Evolutionary conservation across 2,113 vertebrate genomes (phyloP), one percentile per base, ranked within the genome.

Genomic region (Chionis minor): DNA sequence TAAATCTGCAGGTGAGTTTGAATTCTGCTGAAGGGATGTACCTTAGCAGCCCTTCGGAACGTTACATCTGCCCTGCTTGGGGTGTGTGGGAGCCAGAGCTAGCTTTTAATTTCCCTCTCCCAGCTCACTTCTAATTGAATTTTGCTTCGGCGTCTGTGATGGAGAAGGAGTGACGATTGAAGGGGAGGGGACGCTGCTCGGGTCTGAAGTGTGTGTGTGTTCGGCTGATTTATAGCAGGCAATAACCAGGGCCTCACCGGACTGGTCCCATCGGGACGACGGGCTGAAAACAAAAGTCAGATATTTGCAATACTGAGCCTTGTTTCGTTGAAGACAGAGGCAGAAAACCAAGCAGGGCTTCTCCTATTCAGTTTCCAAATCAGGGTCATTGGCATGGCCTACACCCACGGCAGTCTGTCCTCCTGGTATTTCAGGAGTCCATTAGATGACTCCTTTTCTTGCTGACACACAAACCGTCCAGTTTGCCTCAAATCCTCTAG

Each of bases 151-250:
- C 3, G 2, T 65, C 59, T 82, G 52, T 49, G 42, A 28, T 9
- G 8, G 38, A n/a, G n/a, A 58, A 78, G n/a, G n/a, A 71, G 65
- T 22, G 30, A 17, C 69, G 89, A 90, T 30, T 79, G 90, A 88
- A 77, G 49, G 45, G 69, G 59, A 71, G 35, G 26, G 6, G 14
- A 72, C 9, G 2, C 38, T 65, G 32, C 44, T n/a, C 0, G 0
- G 86, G n/a, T 35, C 55, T 75, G 44, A 87, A 62, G 12, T 27
- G 26, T 71, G 23, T 71, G 23, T 35, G 9, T 9, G 10, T 65
- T 81, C 73, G 74, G 42, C 44, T 81, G 56, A 71, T 89, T 86
- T 71, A 79, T 11, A 65, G 49, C 38, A 44, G 61, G 15, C 23
- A 40, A 63, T 73, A 62, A 66, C n/a, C 17, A 77, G n/a, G 45